Base-by-base conservation (phyloP, 2,888 invertebrate genomes). In the Zhuqinia jingwanae region DNA sequence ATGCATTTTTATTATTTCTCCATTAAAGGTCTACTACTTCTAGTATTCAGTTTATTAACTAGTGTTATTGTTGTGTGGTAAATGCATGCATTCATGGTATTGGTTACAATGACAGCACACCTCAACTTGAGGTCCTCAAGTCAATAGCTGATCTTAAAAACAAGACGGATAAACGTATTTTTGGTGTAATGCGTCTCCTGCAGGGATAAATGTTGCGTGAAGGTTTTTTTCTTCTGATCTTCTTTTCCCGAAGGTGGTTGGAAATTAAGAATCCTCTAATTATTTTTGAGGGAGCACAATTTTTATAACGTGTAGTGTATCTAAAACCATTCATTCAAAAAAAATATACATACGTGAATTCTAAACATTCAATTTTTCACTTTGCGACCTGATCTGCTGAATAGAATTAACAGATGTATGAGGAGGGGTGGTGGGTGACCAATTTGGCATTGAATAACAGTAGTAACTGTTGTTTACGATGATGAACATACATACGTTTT, bases 161-260 rank as follows among this genome's bases (percentile, higher is more conserved):
- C 73, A 73, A 73, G 73, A n/a, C n/a, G n/a, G n/a, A n/a, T n/a
- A n/a, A n/a, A n/a, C n/a, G 73, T 53, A 50, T 25, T 53, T 25
- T 50, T 1, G 10, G 45, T 22, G n/a, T 50, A 17, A 53, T 42
- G 42, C 30, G 36, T 30, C 45, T 50, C 78, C 78, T 53, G 80
- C 80, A 80, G 80, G 30, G 80, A 22, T 68, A 68, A 80, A 50
- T 20, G 68, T 11, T 53, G 68, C 56, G 13, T n/a, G 8, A 3
- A 68, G 30, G 63, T 68, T 20, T 68, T 42, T n/a, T 42, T 1
- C 17, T 42, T 45, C 42, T 17, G n/a, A 13, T 27, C 27, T 73
- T 11, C 27, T 50, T 17, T n/a, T 42, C 13, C 60, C 22, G 30
- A 50, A 47, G 45, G 10, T 25, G 17, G 47, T 47, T 22, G 20